Conservation (phyloP, 2,888 invertebrate genomes). For the Cephalotes varians region DNA sequence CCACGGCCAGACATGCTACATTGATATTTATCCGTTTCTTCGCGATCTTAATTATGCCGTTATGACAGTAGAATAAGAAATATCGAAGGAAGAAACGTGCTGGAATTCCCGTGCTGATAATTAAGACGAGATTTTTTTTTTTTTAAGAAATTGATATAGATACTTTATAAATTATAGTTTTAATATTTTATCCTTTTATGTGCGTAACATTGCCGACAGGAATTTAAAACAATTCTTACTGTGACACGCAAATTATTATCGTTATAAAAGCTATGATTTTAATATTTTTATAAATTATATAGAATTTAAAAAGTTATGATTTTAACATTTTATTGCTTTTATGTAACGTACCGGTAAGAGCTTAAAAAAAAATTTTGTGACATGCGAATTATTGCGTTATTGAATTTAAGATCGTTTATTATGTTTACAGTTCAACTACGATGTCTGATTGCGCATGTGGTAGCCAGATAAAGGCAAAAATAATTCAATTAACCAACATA, state of each 20-base stretch:
- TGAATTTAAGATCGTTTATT: slow-evolving; percentile 19
- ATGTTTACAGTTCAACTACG: slow-evolving; percentile 7
- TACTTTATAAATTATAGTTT: neutral
- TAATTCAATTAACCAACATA: slow-evolving; percentile 44
- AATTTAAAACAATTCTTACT: slow-evolving; percentile 35
- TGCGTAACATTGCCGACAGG: neutral
- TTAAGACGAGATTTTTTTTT: neutral
- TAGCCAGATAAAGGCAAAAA: slow-evolving; percentile 37
- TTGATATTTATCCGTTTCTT: neutral
- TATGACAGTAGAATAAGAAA: slow-evolving; percentile 20
- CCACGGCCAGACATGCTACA: neutral
- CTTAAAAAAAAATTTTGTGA: slow-evolving; percentile 40
- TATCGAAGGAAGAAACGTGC: neutral
- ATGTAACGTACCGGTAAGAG: neutral
- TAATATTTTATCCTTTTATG: neutral
- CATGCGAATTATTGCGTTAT: neutral
- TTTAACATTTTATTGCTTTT: neutral
- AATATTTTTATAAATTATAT: neutral
- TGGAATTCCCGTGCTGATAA: neutral
- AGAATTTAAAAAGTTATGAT: neutral
- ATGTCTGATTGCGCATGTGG: neutral
- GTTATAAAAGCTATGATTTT: neutral
- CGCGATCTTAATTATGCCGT: slow-evolving; percentile 21
- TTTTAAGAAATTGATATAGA: neutral
- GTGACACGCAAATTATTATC: neutral